A percentile compares a stretch with the other conserved stretches of the same genome.
phyloP scores from a whole-genome alignment of 2,888 invertebrate genomes.

The Acanthococcus lagerstroemiae region DNA sequence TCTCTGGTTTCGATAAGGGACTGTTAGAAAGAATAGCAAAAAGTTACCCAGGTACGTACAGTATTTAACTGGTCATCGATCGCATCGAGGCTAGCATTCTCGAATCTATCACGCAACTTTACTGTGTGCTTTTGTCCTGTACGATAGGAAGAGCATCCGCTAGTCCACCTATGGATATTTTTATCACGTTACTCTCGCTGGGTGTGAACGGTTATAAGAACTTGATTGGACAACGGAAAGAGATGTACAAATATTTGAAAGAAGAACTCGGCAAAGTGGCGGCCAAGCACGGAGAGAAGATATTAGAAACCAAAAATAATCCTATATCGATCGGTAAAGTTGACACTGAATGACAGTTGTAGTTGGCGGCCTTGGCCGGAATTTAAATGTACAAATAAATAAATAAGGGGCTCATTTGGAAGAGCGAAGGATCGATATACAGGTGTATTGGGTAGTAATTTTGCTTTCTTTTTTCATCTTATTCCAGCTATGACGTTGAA shows the following conservation, averaged over 20 bases:
- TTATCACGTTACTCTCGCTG: slow-evolving; percentile 62
- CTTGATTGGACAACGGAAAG: slow-evolving; percentile 51
- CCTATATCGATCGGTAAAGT: slow-evolving; percentile 58
- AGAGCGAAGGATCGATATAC: too few species aligned
- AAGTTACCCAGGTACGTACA: slow-evolving; percentile 54
- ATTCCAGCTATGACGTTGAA: slow-evolving; percentile 44
- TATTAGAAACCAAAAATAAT: slow-evolving; percentile 54
- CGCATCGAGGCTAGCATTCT: slow-evolving; percentile 20
- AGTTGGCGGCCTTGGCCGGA: too few species aligned
- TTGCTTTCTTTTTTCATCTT: background rate
- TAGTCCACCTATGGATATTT: slow-evolving; percentile 59
- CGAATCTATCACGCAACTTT: slow-evolving; percentile 11
- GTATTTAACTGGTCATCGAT: background rate
- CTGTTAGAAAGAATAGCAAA: slow-evolving; percentile 55
- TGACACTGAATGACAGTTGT: too few species aligned
- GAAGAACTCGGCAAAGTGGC: slow-evolving; percentile 49
- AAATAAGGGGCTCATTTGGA: background rate
- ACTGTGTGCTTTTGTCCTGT: background rate
- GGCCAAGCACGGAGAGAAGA: slow-evolving; percentile 47
- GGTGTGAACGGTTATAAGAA: slow-evolving; percentile 55
- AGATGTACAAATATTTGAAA: slow-evolving; percentile 52
- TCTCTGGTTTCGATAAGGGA: slow-evolving; percentile 57
- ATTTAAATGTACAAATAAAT: background rate
- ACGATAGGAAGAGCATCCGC: slow-evolving; percentile 56
- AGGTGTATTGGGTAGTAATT: background rate